Conservation (phyloP, 2,888 invertebrate species). For the Dendrolimus houi region DNA sequence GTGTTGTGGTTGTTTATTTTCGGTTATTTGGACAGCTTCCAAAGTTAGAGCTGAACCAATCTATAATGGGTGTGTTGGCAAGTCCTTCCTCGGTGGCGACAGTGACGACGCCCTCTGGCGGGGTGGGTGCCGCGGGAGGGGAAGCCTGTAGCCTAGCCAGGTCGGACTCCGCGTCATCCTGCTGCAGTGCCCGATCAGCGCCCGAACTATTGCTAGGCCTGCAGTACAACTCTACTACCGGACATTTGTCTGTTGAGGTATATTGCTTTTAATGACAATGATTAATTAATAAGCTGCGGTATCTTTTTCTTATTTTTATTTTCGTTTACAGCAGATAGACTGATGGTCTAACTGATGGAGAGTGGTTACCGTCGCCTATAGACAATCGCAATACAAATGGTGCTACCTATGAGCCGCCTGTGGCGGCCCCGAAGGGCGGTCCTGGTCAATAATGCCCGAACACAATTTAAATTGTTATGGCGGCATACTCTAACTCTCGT, state of each 20-base stretch:
- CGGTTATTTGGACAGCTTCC: slow-evolving; percentile 35
- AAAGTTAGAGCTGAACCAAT: slow-evolving; percentile 47
- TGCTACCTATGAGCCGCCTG: no score
- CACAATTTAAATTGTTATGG: no score
- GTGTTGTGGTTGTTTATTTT: no score
- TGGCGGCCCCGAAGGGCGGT: no score
- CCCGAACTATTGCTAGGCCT: slow-evolving; percentile 94
- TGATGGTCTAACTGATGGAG: no score
- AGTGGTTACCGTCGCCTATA: no score
- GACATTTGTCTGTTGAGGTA: slow-evolving; percentile 94
- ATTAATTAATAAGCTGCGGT: not conserved
- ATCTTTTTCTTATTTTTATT: no score
- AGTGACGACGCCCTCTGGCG: slow-evolving; percentile 31
- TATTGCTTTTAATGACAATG: not conserved
- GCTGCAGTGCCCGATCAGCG: slow-evolving; percentile 93
- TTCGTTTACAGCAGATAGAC: no score
- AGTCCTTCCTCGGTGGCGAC: slow-evolving; percentile 53
- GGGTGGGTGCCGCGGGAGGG: slow-evolving; percentile 23
- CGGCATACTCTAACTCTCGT: no score
- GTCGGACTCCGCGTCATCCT: slow-evolving; percentile 95
- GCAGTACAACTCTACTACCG: slow-evolving; percentile 95
- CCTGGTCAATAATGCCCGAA: no score
- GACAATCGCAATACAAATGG: no score
- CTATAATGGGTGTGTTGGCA: slow-evolving; percentile 51
- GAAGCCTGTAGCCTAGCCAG: slow-evolving; percentile 85